Conservation (phyloP, 2,888 invertebrate species). For the Linnaemya tessellans region DNA sequence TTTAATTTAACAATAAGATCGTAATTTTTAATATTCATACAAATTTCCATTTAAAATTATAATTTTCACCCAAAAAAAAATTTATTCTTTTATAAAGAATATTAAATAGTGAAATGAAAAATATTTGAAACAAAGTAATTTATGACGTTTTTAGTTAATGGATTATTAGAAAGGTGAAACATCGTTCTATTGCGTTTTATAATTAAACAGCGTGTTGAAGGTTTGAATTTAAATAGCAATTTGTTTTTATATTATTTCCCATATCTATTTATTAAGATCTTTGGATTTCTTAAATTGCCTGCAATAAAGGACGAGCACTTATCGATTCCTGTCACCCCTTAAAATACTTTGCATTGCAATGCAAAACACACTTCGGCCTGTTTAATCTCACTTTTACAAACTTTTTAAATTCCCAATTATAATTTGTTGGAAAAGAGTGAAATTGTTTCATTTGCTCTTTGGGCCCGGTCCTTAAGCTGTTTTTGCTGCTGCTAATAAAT, state of each 20-base stretch:
- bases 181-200: not conserved
- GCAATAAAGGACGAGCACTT: not conserved
- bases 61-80: too few relatives aligned
- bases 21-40: too few relatives aligned
- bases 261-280: not conserved
- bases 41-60: too few relatives aligned
- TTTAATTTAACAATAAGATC: too few relatives aligned
- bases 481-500: constrained; percentile 48
- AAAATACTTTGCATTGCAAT: constrained; percentile 45
- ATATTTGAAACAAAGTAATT: too few relatives aligned
- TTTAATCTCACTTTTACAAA: constrained; percentile 71
- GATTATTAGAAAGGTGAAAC: too few relatives aligned
- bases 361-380: constrained; percentile 56
- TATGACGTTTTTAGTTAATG: not conserved
- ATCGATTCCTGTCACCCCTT: not conserved
- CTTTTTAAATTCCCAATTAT: constrained; percentile 82
- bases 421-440: constrained; percentile 77
- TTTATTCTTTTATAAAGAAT: too few relatives aligned
- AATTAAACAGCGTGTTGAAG: not conserved
- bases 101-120: too few relatives aligned
- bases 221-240: not conserved
- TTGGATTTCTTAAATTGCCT: constrained; percentile 23
- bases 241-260: not conserved
- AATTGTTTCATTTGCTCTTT: constrained; percentile 42
- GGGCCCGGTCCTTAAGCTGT: constrained; percentile 7